Base-by-base conservation (phyloP, 1,140 invertebrate species). In the Ceratina japonica region DNA sequence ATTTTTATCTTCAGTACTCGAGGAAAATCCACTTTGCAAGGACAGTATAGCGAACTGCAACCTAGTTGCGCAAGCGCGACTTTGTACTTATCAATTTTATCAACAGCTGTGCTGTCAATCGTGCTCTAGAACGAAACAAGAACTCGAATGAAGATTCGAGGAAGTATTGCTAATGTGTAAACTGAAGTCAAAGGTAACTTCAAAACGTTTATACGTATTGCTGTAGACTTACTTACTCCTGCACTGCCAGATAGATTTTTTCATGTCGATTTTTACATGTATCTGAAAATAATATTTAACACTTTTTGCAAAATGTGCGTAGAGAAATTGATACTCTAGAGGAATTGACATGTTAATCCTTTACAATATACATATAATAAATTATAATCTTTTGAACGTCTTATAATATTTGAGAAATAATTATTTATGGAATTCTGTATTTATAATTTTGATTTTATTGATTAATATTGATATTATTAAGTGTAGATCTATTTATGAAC, bases 71-170 rank as follows among this genome's bases (percentile, higher is more conserved):
- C 95, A 97, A 90, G 96, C 96, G 13, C 93, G 96, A 59, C 93
- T 97, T 0, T 98, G 97, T 90, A 94, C 94, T 86, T 97, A 97
- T 88, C 94, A 95, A 74, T 97, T 96, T 91, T 97, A 97, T 90
- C 94, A 94, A 51, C 94, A 94, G 54, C 95, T 95, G 63, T 98
- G 97, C 87, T 98, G 97, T 89, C 88, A 93, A 24, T 95, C 96
- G 24, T 97, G 96, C 85, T 89, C 87, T 13, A 89, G 84, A 75
- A 76, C 84, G 5, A 89, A 89, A 77, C 87, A 90, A 72, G 91
- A 93, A 59, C 58, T 75, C 20, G 82, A 87, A 73, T 86, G 72
- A 85, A 16, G 31, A 80, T 52, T 22, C 20, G 24, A 18, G 31
- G 49, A 16, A 18, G 20, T 77, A 61, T 54, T 7, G 61, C 44